Base-by-base conservation (phyloP, 1,140 invertebrate genomes). In the Drosophila funebris region DNA sequence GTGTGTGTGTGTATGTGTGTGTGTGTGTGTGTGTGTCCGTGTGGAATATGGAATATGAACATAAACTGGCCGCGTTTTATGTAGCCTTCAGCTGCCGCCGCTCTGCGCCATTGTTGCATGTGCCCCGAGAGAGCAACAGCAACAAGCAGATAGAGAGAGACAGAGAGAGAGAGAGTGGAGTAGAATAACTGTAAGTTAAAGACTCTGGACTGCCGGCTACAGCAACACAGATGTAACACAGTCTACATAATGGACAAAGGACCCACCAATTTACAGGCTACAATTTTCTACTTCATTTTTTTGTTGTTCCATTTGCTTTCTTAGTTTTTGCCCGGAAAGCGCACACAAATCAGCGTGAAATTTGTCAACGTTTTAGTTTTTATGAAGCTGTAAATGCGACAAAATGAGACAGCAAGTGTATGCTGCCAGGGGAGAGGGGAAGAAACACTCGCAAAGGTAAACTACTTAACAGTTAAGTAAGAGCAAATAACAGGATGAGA, bases 321-420 rank as follows among this genome's bases (percentile, higher is more conserved):
- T 22, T 31, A 14, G n/a, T 61, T 60, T 66, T 43, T 14, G n/a
- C 36, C 46, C 53, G 43, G 50, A 53, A 57, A 77, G 57, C 58
- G 66, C 69, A 66, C 70, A 85, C 64, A 82, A 85, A 85, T 87
- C 81, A 87, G 81, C 70, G 82, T 87, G 66, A 87, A 85, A 82
- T 85, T 81, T 85, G 81, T 85, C 78, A 87, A 78, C 71, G 58
- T 52, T 66, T 73, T 71, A 72, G 76, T 68, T 81, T 85, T 87
- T 78, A 87, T 82, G 82, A 61, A 61, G 76, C 73, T 70, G 67
- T 80, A 85, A 85, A 76, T 63, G 70, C 77, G 57, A 85, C 77
- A 85, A 87, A 85, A 78, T 85, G 64, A 61, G 37, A 31, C 56
- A 52, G 63, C 54, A 68, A 73, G 60, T 31, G 9, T 53, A 39